phyloP scores from a whole-genome alignment of 2,888 invertebrate genomes.

The Eilema griseolum region DNA sequence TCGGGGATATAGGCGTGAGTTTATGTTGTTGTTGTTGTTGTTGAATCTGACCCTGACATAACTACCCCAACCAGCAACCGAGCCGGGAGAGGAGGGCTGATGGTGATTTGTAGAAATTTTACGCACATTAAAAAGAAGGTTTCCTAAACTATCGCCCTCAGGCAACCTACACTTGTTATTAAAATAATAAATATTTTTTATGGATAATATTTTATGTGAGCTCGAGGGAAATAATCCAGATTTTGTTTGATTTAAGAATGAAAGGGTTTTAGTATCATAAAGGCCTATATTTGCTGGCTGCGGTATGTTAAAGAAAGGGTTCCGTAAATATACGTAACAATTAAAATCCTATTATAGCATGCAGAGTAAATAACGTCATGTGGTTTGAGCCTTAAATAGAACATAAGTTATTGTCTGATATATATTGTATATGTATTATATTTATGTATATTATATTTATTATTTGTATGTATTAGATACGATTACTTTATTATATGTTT shows the following conservation, averaged over 20 bases:
- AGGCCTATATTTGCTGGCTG: constrained; percentile 12
- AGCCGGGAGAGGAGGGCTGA: too few relatives aligned
- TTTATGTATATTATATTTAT: too few relatives aligned
- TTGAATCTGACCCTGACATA: too few relatives aligned
- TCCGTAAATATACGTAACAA: constrained; percentile 10
- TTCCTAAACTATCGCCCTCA: background rate
- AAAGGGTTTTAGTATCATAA: constrained; percentile 5
- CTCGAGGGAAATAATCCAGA: background rate
- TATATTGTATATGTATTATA: too few relatives aligned
- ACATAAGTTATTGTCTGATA: too few relatives aligned
- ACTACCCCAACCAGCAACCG: too few relatives aligned
- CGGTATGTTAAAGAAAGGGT: constrained; percentile 13
- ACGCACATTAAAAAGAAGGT: too few relatives aligned
- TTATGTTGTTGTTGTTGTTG: too few relatives aligned
- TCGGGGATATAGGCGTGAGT: too few relatives aligned
- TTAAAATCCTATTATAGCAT: background rate
- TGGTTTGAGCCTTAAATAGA: background rate
- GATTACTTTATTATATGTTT: too few relatives aligned
- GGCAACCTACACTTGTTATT: background rate
- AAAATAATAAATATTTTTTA: background rate
- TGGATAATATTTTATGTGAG: background rate
- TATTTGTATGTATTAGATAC: too few relatives aligned
- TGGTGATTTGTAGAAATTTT: too few relatives aligned
- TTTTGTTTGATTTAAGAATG: constrained; percentile 10
- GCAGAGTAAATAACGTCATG: background rate